These are phyloP conservation scores for Leptura quadrifasciata DNA, from an alignment of 2,888 invertebrate species.

Conservation along the genomic window DNA sequence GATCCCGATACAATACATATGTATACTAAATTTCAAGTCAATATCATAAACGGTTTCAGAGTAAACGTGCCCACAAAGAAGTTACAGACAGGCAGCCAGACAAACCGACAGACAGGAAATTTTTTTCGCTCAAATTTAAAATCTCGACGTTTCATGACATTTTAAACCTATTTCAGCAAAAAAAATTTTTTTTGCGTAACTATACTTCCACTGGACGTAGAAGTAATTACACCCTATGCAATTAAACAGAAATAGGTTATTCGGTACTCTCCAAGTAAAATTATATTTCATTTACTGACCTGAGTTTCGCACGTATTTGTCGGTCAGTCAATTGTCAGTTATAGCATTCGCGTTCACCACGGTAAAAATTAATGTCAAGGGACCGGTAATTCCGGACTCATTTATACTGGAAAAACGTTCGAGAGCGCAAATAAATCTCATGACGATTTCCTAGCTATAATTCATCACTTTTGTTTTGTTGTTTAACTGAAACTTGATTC, in stretches of 20 bases:
- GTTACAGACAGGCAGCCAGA: too few species aligned
- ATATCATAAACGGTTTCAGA: too few species aligned
- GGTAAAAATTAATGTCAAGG: constrained; percentile 19
- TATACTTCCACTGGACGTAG: too few species aligned
- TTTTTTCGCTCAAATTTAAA: too few species aligned
- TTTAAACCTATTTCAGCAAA: too few species aligned
- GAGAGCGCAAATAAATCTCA: constrained; percentile 17
- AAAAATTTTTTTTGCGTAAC: too few species aligned
- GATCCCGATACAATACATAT: too few species aligned
- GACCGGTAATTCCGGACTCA: constrained; percentile 31
- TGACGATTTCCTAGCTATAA: constrained; percentile 19
- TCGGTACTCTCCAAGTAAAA: neutral
- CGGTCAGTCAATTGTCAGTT: constrained; percentile 5
- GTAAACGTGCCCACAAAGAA: too few species aligned
- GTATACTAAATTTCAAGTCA: too few species aligned
- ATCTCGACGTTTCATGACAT: too few species aligned
- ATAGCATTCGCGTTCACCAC: neutral
- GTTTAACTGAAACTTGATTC: neutral
- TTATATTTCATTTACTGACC: constrained; percentile 19
- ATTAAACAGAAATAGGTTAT: neutral
- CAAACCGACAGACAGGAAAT: too few species aligned
- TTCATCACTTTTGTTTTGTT: constrained; percentile 27
- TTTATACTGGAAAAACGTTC: neutral
- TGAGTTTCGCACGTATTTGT: constrained; percentile 3
- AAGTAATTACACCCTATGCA: too few species aligned